Evolutionary conservation across 2,797 vertebrate genomes (phyloP), one percentile per base, ranked within the genome.

Genomic region (Takifugu rubripes): DNA sequence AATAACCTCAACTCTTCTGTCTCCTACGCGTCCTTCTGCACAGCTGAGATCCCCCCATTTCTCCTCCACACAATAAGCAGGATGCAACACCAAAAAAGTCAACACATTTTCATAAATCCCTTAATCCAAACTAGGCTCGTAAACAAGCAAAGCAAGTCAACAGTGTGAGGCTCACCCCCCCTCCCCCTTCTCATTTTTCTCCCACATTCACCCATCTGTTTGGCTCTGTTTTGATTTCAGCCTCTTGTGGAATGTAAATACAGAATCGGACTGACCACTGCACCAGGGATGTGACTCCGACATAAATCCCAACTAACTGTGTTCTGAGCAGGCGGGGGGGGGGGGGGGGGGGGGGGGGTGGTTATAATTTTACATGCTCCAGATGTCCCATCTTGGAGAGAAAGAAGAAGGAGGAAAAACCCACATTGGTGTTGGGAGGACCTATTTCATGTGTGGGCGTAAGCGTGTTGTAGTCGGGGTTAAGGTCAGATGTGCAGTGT

Each of bases 181-280:
- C 3, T 8, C 17, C n/a, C 11, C 21, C 49, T 49, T 50, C 36
- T 52, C 51, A 16, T 25, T 27, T 27, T 42, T 66, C 66, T 66
- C 52, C 56, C 64, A 68, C 56, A 53, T 65, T 59, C 49, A 44
- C 53, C 43, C 47, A 33, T 68, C 63, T 47, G 26, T 2, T n/a
- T 3, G 10, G 49, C 40, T 46, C n/a, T 78, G 70, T 79, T 82
- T 81, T 76, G 63, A 72, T 78, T 79, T 74, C 54, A 0, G 52
- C 49, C 56, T 25, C 11, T 64, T 1, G 26, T 42, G 72, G 75
- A 79, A 84, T 81, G 75, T 79, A 85, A 83, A 84, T 68, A 79
- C 59, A 63, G 67, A 50, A 33, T 27, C 25, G 6, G 50, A 53
- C 56, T 63, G 70, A 78, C 70, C 64, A 48, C 48, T 7, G 55